Evolutionary conservation across 2,797 vertebrate genomes (phyloP).

Genomic region (Gymnoscopelus microlampas): DNA sequence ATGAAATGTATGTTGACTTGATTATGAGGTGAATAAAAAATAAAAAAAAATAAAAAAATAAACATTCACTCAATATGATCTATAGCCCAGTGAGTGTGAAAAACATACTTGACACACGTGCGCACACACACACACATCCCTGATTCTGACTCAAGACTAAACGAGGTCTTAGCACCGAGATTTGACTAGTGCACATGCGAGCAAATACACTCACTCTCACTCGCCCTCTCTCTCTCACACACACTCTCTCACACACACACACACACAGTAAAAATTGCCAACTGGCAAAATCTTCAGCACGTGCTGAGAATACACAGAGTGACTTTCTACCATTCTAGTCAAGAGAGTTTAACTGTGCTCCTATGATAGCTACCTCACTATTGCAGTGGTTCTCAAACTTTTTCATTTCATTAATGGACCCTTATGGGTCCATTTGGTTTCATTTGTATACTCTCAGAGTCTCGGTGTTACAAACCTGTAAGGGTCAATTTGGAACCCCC

Average conservation of each 20-base stretch:
- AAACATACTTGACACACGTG: slow-evolving; percentile 36
- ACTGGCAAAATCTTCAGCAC: slow-evolving; percentile 39
- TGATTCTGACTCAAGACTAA: slow-evolving; percentile 78
- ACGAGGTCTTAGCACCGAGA: slow-evolving; percentile 80
- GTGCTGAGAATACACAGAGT: slow-evolving; percentile 25
- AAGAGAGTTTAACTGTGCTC: slow-evolving; percentile 19
- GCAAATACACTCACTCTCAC: slow-evolving; percentile 2
- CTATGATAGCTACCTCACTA: slow-evolving; percentile 10
- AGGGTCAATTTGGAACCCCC: no score
- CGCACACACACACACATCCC: slow-evolving; percentile 64
- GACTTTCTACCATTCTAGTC: slow-evolving; percentile 21
- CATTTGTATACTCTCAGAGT: no score
- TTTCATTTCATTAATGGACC: no score
- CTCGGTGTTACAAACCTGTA: no score
- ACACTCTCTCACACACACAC: slow-evolving; percentile 18
- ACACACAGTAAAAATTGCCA: slow-evolving; percentile 67
- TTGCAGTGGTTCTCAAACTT: neutral
- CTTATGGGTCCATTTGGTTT: no score
- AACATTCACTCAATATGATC: slow-evolving; percentile 27
- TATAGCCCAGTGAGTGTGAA: slow-evolving; percentile 38
- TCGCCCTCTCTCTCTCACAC: neutral
- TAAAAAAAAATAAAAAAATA: slow-evolving; percentile 6
- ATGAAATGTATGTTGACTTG: slow-evolving; percentile 45
- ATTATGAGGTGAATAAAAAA: slow-evolving; percentile 31
- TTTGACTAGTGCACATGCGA: slow-evolving; percentile 71